These are phyloP conservation scores for Cataglyphis altisquamis DNA, from an alignment of 2,888 invertebrate species.

Conservation along the genomic window DNA sequence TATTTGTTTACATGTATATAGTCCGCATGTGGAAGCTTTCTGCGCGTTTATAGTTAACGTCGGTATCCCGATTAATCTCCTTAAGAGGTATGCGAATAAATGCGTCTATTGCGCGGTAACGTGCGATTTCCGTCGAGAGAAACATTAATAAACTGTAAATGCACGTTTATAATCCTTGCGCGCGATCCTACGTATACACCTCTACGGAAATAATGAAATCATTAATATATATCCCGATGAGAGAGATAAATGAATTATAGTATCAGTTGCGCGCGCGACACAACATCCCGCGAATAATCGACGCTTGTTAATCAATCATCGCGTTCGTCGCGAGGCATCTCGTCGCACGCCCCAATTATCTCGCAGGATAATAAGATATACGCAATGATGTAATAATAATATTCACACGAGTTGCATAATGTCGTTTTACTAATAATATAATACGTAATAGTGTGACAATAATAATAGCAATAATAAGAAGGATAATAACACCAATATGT, in stretches of 20 bases:
- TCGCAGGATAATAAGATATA: constrained; percentile 44
- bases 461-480: constrained; percentile 57
- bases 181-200: constrained; percentile 39
- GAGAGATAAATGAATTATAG: constrained; percentile 4
- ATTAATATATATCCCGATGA: constrained; percentile 30
- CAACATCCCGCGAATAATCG: neutral
- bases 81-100: constrained; percentile 54
- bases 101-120: constrained; percentile 11
- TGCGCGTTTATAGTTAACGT: constrained; percentile 47
- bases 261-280: neutral
- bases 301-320: neutral
- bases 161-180: constrained; percentile 35
- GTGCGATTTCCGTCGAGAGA: constrained; percentile 12
- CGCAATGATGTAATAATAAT: constrained; percentile 49
- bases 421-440: constrained; percentile 43
- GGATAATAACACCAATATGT: constrained; percentile 52
- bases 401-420: constrained; percentile 31
- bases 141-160: constrained; percentile 45
- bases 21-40: constrained; percentile 31
- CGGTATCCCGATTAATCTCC: constrained; percentile 71
- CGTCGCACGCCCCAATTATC: constrained; percentile 20
- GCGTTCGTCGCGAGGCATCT: neutral
- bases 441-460: constrained; percentile 49
- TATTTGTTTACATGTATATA: constrained; percentile 1
- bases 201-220: constrained; percentile 52